Percentiles rank a stretch among this genome's conserved stretches.
phyloP scores from a whole-genome alignment of 2,797 vertebrate species.

The Danio kyathit region DNA sequence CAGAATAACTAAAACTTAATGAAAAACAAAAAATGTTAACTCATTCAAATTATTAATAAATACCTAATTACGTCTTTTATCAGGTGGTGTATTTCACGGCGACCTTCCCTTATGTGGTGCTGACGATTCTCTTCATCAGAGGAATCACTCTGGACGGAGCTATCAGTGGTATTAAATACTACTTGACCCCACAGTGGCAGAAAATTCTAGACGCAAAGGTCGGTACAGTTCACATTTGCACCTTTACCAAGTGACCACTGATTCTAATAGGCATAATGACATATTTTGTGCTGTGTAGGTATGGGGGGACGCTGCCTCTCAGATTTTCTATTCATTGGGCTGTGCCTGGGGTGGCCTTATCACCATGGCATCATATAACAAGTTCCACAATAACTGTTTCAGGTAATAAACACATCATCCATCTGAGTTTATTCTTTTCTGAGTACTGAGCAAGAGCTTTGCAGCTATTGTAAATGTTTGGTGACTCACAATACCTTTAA shows the following conservation, averaged over 20 bases:
- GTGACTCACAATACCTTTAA: not conserved
- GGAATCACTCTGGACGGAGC: conserved; percentile 97
- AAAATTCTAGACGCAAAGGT: conserved; percentile 99
- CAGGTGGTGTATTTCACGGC: conserved; percentile 99
- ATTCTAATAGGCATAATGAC: not conserved
- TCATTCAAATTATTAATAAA: no score
- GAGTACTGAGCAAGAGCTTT: not conserved
- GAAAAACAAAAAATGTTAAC: no score
- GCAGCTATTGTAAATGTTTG: not conserved
- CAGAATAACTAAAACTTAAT: no score
- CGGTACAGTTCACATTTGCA: conserved; percentile 27
- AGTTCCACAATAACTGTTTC: conserved; percentile 99
- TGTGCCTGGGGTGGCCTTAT: conserved; percentile 98
- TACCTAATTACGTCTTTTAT: not conserved
- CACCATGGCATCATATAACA: conserved; percentile 99
- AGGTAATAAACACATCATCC: conserved; percentile 75
- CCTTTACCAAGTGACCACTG: not conserved
- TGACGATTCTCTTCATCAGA: conserved; percentile 96
- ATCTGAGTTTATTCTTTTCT: not conserved
- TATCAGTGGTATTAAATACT: conserved; percentile 93
- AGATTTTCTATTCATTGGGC: conserved; percentile 98
- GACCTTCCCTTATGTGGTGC: conserved; percentile 95
- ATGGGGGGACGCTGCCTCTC: conserved; percentile 97
- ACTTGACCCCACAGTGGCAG: conserved; percentile 98
- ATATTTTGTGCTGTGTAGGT: conserved; percentile 78